phyloP scores from a whole-genome alignment of 1,140 invertebrate species.

The Rhopalosiphum maidis region DNA sequence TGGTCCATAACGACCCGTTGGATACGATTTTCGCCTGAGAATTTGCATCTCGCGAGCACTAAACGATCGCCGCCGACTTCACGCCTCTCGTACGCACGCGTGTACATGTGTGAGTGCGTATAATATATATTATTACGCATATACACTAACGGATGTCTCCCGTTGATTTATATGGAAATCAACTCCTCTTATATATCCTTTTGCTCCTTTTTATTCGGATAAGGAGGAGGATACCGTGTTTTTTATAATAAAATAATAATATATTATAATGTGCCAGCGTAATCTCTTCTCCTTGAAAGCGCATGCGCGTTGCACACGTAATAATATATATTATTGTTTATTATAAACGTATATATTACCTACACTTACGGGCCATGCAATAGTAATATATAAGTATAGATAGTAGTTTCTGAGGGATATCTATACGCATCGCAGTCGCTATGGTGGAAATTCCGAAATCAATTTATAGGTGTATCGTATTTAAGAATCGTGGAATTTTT shows the following conservation, averaged over 20 bases:
- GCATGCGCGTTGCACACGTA: background rate
- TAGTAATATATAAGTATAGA: background rate
- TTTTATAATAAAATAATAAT: conserved; percentile 16
- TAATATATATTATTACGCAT: conserved; percentile 9
- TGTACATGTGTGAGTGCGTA: background rate
- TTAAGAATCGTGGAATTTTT: no score
- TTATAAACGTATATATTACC: background rate
- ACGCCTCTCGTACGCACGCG: background rate
- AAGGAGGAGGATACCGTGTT: background rate
- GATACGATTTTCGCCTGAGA: background rate
- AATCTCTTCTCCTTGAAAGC: background rate
- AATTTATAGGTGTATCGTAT: background rate
- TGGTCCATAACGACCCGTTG: conserved; percentile 38
- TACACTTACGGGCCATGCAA: background rate
- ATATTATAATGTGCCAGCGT: conserved; percentile 9
- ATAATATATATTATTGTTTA: background rate
- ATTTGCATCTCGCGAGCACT: conserved; percentile 35
- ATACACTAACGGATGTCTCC: background rate
- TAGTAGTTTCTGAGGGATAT: background rate
- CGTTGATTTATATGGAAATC: conserved; percentile 44
- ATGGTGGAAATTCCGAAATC: background rate
- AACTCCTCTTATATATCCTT: conserved; percentile 16
- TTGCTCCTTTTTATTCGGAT: background rate
- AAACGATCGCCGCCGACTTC: conserved; percentile 34
- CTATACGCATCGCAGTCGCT: background rate